phyloP scores from a whole-genome alignment of 2,113 vertebrate genomes.

The Hydropotes inermis region DNA sequence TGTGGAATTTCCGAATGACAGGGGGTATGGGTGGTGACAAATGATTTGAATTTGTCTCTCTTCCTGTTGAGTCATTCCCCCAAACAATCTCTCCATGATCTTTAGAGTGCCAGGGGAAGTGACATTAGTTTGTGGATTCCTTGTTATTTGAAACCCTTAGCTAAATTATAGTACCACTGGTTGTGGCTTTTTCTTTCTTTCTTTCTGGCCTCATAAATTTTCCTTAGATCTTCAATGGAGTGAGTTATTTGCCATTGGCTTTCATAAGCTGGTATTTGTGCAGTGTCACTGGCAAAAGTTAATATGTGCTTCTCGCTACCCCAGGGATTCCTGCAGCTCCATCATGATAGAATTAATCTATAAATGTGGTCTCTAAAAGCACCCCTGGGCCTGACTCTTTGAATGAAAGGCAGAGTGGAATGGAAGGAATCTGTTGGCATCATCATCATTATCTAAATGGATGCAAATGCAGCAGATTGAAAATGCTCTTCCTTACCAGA shows the following conservation, averaged over 20 bases:
- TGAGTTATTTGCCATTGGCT: constrained; percentile 42
- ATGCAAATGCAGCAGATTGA: constrained; percentile 34
- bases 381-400: constrained; percentile 18
- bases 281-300: constrained; percentile 38
- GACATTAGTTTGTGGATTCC: background rate
- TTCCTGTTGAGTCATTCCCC: constrained; percentile 39
- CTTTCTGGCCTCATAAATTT: background rate
- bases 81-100: background rate
- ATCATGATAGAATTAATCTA: constrained; percentile 14
- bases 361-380: constrained; percentile 42
- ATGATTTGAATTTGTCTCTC: background rate
- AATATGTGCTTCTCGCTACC: background rate
- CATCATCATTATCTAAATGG: constrained; percentile 57
- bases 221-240: background rate
- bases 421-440: background rate
- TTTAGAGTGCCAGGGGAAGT: background rate
- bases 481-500: background rate
- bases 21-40: background rate
- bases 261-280: constrained; percentile 19
- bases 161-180: background rate
- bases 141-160: constrained; percentile 14
- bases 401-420: constrained; percentile 24
- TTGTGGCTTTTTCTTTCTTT: background rate
- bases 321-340: background rate
- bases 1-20: background rate